phyloP scores from a whole-genome alignment of 2,888 invertebrate species.

The Heliconius cydno region DNA sequence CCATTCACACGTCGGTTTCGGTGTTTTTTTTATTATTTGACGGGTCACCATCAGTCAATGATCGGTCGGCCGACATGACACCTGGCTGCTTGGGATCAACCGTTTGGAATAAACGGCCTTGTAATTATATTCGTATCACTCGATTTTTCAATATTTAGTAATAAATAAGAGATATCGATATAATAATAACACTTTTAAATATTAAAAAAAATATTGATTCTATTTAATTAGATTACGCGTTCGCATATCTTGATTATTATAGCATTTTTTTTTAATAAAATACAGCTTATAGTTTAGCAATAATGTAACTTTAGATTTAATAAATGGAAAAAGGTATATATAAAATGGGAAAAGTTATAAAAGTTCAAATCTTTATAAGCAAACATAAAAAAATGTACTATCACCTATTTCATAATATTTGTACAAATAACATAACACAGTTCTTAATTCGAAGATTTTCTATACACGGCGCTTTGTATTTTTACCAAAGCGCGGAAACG shows the following conservation, averaged over 20 bases:
- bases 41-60: constrained; percentile 68
- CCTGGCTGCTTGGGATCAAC: neutral
- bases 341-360: too few species aligned
- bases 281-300: too few species aligned
- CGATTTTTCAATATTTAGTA: neutral
- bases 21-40: constrained; percentile 60
- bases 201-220: too few species aligned
- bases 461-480: neutral
- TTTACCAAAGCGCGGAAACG: neutral
- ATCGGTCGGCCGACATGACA: constrained; percentile 33
- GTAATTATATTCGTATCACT: neutral
- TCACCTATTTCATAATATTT: neutral
- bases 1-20: constrained; percentile 67
- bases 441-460: too few species aligned
- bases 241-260: too few species aligned
- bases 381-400: too few species aligned
- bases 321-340: too few species aligned
- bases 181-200: neutral
- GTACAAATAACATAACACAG: too few species aligned
- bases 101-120: neutral
- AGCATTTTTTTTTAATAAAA: too few species aligned
- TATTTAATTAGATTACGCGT: too few species aligned
- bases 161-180: neutral
- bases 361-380: too few species aligned
- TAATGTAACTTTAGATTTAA: too few species aligned